Base-by-base conservation (phyloP, 1,140 invertebrate genomes). In the Drosophila subobscura region DNA sequence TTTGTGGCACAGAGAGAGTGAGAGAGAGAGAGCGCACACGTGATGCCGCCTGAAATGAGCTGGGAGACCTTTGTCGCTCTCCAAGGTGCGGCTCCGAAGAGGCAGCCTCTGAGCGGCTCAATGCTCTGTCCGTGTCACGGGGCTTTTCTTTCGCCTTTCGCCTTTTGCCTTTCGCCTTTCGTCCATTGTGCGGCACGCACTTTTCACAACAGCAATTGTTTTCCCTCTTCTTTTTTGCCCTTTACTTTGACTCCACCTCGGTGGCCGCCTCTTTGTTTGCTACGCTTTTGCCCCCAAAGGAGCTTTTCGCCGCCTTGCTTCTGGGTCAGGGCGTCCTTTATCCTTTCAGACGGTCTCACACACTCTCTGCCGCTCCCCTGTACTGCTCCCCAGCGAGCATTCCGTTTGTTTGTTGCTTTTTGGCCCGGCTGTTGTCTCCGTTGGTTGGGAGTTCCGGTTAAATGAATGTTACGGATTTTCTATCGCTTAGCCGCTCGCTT, bases 121-220 rank as follows among this genome's bases (percentile, higher is more conserved):
- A 41, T 22, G 44, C 60, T 70, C 51, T 42, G 46, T 70, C 51
- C 40, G 46, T 20, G 14, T 8, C 16, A 23, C 52, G 22, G 23
- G 20, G 41, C 25, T 23, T 60, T 42, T 67, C 33, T 37, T 37
- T 33, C 37, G 74, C 44, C 63, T 12, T 46, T 72, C 25, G 25
- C 25, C 41, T 20, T 20, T 20, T 20, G 16, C 16, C 10, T 20
- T 47, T 25, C 12, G 44, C 46, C 45, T 60, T 72, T 20, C 16
- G 16, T 20, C 16, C 16, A 20, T 20, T 73, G 61, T 67, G 29
- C 37, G 63, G 12, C 46, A 77, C 80, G 80, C 80, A 84, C 63
- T 84, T 72, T 84, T 66, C 42, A 20, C 71, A 79, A 70, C 67
- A 79, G 77, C 80, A 85, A 85, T 85, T 86, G 81, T 79, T 76